A percentile compares a stretch with the other conserved stretches of the same genome.
Conservation (phyloP, 1,140 invertebrate genomes). For the Drosophila sp. region DNA sequence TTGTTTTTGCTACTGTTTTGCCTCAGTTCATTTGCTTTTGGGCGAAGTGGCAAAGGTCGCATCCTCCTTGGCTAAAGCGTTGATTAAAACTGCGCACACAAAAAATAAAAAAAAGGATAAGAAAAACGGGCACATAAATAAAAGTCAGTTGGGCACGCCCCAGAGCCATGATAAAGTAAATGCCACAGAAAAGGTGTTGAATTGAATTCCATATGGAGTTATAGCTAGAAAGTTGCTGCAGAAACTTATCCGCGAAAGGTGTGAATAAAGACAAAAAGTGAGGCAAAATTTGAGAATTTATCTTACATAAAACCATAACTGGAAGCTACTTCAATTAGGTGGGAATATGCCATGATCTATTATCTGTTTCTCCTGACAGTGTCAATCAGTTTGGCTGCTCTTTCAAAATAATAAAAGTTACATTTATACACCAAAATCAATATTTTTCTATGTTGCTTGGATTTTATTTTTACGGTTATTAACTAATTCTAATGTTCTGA, state of each 20-base stretch:
- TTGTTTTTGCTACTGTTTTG: slow-evolving; percentile 13
- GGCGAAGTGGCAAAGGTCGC: slow-evolving; percentile 13
- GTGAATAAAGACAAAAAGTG: not conserved
- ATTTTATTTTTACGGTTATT: too few species aligned
- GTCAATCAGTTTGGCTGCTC: too few species aligned
- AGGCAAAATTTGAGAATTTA: not conserved
- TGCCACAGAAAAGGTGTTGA: slow-evolving; percentile 27
- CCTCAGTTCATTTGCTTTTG: slow-evolving; percentile 5
- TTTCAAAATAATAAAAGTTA: too few species aligned
- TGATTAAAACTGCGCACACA: slow-evolving; percentile 35
- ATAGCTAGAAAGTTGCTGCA: not conserved
- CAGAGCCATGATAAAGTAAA: slow-evolving; percentile 27
- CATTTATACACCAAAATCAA: too few species aligned
- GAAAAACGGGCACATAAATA: slow-evolving; percentile 39
- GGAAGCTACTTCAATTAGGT: not conserved
- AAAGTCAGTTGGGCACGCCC: slow-evolving; percentile 26
- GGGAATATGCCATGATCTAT: too few species aligned
- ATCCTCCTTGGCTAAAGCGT: slow-evolving; percentile 25
- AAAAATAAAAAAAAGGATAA: slow-evolving; percentile 5
- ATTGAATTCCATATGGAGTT: slow-evolving; percentile 8
- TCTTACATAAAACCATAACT: not conserved
- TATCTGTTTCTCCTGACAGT: too few species aligned
- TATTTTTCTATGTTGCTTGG: too few species aligned
- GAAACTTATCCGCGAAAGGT: not conserved
- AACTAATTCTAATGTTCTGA: too few species aligned